These are phyloP conservation scores for Pogoniulus pusillus DNA, from an alignment of 2,797 vertebrate species.

Conservation along the genomic window DNA sequence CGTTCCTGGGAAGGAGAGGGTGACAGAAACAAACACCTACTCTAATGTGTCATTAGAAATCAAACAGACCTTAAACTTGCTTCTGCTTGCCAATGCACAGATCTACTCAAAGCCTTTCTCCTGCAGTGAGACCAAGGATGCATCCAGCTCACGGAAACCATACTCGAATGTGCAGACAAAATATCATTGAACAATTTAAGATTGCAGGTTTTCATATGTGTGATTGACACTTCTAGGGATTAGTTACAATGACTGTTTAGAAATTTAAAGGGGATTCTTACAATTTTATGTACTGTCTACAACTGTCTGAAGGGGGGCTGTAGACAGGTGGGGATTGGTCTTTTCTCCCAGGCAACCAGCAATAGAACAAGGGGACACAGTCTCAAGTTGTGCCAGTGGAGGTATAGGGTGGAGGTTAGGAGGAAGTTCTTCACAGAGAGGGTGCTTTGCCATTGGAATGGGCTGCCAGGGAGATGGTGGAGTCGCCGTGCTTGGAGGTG, in stretches of 20 bases:
- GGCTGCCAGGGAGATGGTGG: too few species aligned
- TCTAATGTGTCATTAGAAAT: slow-evolving; percentile 69
- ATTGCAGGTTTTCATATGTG: background rate
- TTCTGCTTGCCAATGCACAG: slow-evolving; percentile 51
- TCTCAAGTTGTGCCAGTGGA: too few species aligned
- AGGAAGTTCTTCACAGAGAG: too few species aligned
- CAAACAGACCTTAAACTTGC: slow-evolving; percentile 58
- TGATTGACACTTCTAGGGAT: background rate
- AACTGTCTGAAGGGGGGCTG: too few species aligned
- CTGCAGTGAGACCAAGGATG: background rate
- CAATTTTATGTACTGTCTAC: background rate
- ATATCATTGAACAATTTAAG: background rate
- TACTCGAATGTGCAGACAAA: background rate
- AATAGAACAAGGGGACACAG: too few species aligned
- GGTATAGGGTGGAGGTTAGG: too few species aligned
- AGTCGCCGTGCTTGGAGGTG: too few species aligned
- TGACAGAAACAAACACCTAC: slow-evolving; percentile 66
- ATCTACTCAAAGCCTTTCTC: slow-evolving; percentile 42
- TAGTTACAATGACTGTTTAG: background rate
- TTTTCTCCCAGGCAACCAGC: too few species aligned
- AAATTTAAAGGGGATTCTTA: background rate
- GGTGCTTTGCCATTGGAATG: too few species aligned
- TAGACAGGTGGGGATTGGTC: too few species aligned
- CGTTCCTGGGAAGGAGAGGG: slow-evolving; percentile 40
- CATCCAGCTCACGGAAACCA: background rate